A percentile compares a stretch with the other conserved stretches of the same genome.
Conservation (phyloP, 1,140 invertebrate genomes). For the Dinothrombium tinctorium region DNA sequence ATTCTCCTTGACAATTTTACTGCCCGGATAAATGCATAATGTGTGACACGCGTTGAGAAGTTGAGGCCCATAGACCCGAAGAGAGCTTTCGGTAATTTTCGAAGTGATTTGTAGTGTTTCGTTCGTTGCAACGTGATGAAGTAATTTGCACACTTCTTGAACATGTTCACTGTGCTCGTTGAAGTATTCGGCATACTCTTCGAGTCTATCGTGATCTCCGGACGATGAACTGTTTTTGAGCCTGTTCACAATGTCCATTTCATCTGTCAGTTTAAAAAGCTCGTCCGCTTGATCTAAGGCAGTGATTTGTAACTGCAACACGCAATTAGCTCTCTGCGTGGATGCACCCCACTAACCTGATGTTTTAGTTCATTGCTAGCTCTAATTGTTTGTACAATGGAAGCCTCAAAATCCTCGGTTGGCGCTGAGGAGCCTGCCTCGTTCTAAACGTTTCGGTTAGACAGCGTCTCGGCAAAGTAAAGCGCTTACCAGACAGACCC, state of each 20-base stretch:
- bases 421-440: slow-evolving; percentile 24
- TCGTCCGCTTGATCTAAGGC: slow-evolving; percentile 44
- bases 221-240: slow-evolving; percentile 51
- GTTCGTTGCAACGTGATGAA: slow-evolving; percentile 77
- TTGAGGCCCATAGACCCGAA: slow-evolving; percentile 67
- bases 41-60: slow-evolving; percentile 78
- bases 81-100: slow-evolving; percentile 80
- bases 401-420: slow-evolving; percentile 44
- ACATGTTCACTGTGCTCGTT: slow-evolving; percentile 74
- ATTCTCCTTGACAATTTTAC: slow-evolving; percentile 56
- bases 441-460: slow-evolving; percentile 19
- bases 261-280: slow-evolving; percentile 37
- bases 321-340: background rate
- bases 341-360: slow-evolving; percentile 24
- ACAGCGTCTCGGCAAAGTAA: background rate
- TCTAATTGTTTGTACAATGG: slow-evolving; percentile 41
- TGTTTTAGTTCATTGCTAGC: slow-evolving; percentile 44
- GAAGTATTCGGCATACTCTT: slow-evolving; percentile 56
- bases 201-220: slow-evolving; percentile 50
- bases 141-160: slow-evolving; percentile 80
- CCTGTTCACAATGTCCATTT: slow-evolving; percentile 43
- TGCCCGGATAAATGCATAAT: slow-evolving; percentile 64
- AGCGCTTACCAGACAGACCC: slow-evolving; percentile 52
- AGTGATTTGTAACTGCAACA: slow-evolving; percentile 33
- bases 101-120: slow-evolving; percentile 78